Percentiles rank a stretch among this genome's conserved stretches.
Evolutionary conservation across 2,888 invertebrate species (phyloP).

Genomic region (Amblyteles armatorius): DNA sequence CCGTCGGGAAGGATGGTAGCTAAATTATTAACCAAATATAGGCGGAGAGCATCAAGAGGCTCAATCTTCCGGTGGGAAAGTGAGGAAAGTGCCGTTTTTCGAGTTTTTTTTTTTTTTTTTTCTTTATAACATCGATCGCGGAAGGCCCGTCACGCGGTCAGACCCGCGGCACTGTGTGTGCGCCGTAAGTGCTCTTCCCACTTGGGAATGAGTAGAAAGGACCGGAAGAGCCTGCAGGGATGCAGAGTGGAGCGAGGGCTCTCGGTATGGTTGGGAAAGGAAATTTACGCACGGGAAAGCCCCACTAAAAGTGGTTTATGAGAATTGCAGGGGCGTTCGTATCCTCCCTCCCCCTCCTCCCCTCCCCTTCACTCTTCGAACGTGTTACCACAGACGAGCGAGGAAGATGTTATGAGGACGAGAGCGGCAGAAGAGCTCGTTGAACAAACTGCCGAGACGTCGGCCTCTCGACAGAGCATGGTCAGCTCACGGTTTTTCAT

Average conservation of each 20-base stretch:
- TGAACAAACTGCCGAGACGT: conserved; percentile 1
- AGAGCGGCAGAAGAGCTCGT: conserved; percentile 9
- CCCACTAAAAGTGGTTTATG: conserved; percentile 44
- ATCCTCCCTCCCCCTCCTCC: neutral
- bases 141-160: conserved; percentile 7
- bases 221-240: conserved; percentile 20
- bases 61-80: neutral
- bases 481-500: conserved; percentile 24
- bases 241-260: conserved; percentile 18
- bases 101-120: neutral
- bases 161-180: neutral
- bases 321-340: conserved; percentile 25
- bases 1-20: neutral
- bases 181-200: conserved; percentile 33
- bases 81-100: neutral
- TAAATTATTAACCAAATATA: conserved; percentile 33
- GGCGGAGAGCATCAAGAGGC: neutral
- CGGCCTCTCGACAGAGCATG: neutral
- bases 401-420: conserved; percentile 39
- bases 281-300: conserved; percentile 46
- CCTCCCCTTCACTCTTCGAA: neutral
- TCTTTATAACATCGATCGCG: conserved; percentile 7
- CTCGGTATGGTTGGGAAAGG: neutral
- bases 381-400: neutral
- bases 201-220: conserved; percentile 40